These are phyloP conservation scores for Mesorhabditis belari DNA, from an alignment of 2,888 invertebrate genomes.

Conservation along the genomic window DNA sequence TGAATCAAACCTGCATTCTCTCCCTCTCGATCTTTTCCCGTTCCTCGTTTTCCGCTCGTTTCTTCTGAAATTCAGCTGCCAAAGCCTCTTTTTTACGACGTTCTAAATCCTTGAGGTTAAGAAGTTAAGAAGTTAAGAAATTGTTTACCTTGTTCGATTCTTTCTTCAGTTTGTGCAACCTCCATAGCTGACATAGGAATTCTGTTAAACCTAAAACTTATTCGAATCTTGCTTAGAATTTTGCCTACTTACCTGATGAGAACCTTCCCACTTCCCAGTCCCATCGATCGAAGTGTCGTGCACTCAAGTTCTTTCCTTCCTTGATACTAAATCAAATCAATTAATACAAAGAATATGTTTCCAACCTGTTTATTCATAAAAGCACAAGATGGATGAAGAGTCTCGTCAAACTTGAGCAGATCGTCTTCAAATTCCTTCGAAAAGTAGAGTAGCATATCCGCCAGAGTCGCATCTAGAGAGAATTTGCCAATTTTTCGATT, in stretches of 20 bases:
- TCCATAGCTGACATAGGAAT: not conserved
- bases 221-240: no score
- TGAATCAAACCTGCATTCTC: not conserved
- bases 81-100: not conserved
- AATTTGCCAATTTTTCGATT: conserved; percentile 14
- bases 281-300: conserved; percentile 13
- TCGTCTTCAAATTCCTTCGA: conserved; percentile 15
- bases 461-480: conserved; percentile 7
- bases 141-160: no score
- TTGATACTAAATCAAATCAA: conserved; percentile 13
- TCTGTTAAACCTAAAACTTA: not conserved
- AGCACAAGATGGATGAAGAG: conserved; percentile 19
- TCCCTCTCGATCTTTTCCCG: not conserved
- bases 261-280: conserved; percentile 8
- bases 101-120: no score
- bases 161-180: no score
- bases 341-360: not conserved
- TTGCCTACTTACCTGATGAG: conserved; percentile 10
- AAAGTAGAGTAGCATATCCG: conserved; percentile 17
- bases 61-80: not conserved
- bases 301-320: conserved; percentile 1
- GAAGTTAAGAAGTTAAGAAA: no score
- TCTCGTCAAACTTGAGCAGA: conserved; percentile 9
- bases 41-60: not conserved
- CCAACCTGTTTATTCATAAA: conserved; percentile 34